A percentile compares a stretch with the other conserved stretches of the same genome.
Conservation (phyloP, 2,113 vertebrate species). For the Salvelinus namaycush region DNA sequence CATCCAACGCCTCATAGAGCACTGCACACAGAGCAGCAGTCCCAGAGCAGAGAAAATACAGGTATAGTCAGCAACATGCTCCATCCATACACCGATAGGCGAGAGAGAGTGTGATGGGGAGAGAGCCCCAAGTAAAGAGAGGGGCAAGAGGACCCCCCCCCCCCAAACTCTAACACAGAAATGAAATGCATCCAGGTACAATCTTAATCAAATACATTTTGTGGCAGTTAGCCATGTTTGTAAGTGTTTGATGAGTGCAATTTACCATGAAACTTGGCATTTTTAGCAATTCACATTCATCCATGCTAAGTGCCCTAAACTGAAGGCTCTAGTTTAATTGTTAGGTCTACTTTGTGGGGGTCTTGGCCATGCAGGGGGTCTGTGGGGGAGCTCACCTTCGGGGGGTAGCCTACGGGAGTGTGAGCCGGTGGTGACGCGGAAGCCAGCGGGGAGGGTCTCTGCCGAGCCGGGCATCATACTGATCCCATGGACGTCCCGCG, state of each 20-base stretch:
- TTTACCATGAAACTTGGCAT: no score
- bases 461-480: slow-evolving; percentile 99
- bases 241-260: no score
- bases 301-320: no score
- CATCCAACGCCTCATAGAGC: slow-evolving; percentile 75
- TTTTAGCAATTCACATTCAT: no score
- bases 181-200: no score
- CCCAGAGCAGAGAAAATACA: slow-evolving; percentile 59
- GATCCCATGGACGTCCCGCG: slow-evolving; percentile 93
- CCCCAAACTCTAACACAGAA: no score
- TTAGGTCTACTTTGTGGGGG: not conserved
- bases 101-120: not conserved
- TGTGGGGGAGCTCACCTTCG: slow-evolving; percentile 77
- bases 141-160: no score
- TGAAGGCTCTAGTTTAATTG: no score
- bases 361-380: not conserved
- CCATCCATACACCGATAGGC: no score
- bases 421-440: slow-evolving; percentile 92
- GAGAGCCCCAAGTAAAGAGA: not conserved
- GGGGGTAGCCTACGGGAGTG: slow-evolving; percentile 89
- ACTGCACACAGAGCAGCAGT: slow-evolving; percentile 66
- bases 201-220: no score
- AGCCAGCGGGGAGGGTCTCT: slow-evolving; percentile 94
- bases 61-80: slow-evolving; percentile 56
- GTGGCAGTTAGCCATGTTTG: no score